phyloP scores from a whole-genome alignment of 37 sponge, comb jelly and placozoan species.

The Amphimedon queenslandica region DNA sequence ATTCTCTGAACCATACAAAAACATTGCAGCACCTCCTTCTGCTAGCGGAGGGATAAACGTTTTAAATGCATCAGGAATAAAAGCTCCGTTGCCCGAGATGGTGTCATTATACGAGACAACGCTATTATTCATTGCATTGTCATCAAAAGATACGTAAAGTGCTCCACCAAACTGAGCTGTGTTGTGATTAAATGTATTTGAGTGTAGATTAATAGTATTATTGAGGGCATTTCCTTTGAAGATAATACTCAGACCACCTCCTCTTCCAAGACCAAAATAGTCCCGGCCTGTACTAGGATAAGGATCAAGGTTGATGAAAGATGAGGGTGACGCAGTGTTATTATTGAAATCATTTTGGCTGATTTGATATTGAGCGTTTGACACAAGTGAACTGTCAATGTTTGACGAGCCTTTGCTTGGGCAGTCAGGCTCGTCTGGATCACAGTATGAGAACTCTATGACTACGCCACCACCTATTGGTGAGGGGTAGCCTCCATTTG shows the following conservation, averaged over 20 bases:
- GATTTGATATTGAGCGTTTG: slow-evolving; percentile 16
- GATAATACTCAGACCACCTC: slow-evolving; percentile 63
- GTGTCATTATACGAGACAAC: neutral
- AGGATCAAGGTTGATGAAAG: neutral
- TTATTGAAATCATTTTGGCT: neutral
- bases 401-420: neutral
- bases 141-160: slow-evolving; percentile 49
- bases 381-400: neutral
- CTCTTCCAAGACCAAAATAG: slow-evolving; percentile 65
- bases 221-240: slow-evolving; percentile 48
- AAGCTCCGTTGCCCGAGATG: neutral
- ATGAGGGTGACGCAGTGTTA: slow-evolving; percentile 16
- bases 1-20: neutral
- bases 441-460: slow-evolving; percentile 15
- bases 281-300: slow-evolving; percentile 14
- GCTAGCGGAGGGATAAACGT: neutral
- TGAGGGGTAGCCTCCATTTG: neutral
- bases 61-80: neutral
- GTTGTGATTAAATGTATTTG: slow-evolving; percentile 38
- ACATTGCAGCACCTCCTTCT: neutral
- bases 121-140: slow-evolving; percentile 26
- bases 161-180: slow-evolving; percentile 74
- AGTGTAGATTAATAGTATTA: slow-evolving; percentile 26
- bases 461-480: neutral
- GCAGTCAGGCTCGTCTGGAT: slow-evolving; percentile 2